Percentiles rank a stretch among this genome's conserved stretches.
Evolutionary conservation across 2,113 vertebrate genomes (phyloP).

Genomic region (Oenanthe oenanthe): DNA sequence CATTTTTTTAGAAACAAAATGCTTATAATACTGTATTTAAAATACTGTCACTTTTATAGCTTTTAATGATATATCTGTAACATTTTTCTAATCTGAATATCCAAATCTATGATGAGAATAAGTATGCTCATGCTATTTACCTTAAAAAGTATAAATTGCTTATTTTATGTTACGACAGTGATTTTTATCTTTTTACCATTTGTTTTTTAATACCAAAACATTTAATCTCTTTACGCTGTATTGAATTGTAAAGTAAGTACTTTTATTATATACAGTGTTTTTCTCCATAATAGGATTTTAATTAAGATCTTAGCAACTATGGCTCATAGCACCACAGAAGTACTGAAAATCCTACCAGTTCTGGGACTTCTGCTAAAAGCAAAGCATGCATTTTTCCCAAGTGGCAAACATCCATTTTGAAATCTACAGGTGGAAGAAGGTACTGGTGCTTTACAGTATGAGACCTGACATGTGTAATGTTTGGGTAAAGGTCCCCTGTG

Average conservation of each 20-base stretch:
- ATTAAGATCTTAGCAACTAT: background rate
- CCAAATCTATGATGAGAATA: background rate
- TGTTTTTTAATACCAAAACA: background rate
- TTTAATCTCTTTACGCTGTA: background rate
- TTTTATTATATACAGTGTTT: background rate
- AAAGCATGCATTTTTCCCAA: background rate
- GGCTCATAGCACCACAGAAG: background rate
- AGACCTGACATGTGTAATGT: background rate
- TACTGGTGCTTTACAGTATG: background rate
- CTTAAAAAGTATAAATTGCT: background rate
- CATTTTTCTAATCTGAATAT: background rate
- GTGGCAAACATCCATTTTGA: background rate
- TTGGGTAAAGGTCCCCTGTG: background rate
- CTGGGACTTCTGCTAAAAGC: background rate
- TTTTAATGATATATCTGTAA: background rate
- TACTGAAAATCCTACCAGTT: background rate
- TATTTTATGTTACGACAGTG: background rate
- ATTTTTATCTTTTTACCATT: background rate
- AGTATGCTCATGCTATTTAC: background rate
- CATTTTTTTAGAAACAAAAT: background rate
- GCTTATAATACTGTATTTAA: background rate
- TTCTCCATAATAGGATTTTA: background rate
- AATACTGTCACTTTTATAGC: background rate
- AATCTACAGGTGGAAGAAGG: background rate
- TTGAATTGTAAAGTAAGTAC: background rate